Percentiles rank a stretch among this genome's conserved stretches.
Conservation (phyloP, 2,113 vertebrate species). For the Cnemophilus loriae region DNA sequence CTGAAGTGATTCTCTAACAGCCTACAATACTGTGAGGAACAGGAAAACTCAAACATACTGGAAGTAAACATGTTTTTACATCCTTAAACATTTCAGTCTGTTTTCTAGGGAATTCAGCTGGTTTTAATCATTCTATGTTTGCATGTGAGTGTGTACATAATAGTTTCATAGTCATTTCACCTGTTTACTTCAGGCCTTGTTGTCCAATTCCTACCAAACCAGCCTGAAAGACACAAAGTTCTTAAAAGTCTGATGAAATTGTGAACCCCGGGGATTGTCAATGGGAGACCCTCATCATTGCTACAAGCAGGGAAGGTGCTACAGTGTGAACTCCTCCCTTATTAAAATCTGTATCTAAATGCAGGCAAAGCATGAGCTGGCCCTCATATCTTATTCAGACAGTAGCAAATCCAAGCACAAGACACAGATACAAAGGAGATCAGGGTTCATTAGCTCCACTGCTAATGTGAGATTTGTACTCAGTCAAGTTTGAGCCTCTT, state of each 20-base stretch:
- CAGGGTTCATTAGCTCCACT: background rate
- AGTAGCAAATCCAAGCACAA: background rate
- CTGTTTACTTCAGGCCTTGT: background rate
- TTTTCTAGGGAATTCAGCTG: background rate
- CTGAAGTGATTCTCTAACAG: background rate
- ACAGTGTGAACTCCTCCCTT: background rate
- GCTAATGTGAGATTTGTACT: background rate
- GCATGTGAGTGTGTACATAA: too few species aligned
- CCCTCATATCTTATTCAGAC: background rate
- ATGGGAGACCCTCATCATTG: background rate
- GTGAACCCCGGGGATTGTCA: background rate
- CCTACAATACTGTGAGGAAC: background rate
- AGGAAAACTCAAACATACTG: background rate
- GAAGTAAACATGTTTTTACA: background rate
- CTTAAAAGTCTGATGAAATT: background rate
- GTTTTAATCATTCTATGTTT: accelerated
- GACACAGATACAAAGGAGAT: background rate
- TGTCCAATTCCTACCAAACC: background rate
- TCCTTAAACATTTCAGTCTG: background rate
- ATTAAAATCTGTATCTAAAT: background rate
- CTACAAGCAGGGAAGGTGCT: accelerated
- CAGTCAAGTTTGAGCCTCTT: background rate
- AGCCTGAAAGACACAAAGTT: background rate
- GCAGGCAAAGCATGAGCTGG: background rate
- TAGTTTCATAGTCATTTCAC: background rate